Evolutionary conservation across 2,888 invertebrate genomes (phyloP), one percentile per base, ranked within the genome.

Genomic region (Pseudococcus longispinus): DNA sequence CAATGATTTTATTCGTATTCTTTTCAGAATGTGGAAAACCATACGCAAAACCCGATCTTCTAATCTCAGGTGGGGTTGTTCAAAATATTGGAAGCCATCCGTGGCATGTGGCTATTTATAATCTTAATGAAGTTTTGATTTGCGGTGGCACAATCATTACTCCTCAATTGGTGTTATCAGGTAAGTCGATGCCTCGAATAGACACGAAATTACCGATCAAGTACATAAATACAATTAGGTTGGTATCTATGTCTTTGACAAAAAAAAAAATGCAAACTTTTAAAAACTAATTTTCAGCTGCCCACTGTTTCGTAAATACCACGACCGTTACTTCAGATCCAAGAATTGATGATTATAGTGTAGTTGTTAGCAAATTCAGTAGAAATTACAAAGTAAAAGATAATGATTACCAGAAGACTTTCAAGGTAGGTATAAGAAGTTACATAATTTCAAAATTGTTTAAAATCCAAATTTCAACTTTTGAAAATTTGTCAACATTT

Each of bases 141-240:
- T 84, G 84, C 26, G 84, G 84, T 18, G 84, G 84, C 15, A 84
- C 84, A 0, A 60, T 84, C 2, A 84, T 84, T 32, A 32, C 84
- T 13, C 26, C 32, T 4, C 11, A 84, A 29, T n/a, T 84, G 2
- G 29, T 84, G 5, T 26, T 84, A 32, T 84, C 84, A 15, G 84
- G 84, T 84, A 51, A 51, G 15, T 37, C 4, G 37, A 37, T 37
- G 8, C 37, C 0, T 9, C 37, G 9, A 37, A 37, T 37, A 37
- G 8, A 37, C 32, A 32, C 32, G 6, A 32, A 32, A 32, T 32
- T 32, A 32, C n/a, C n/a, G n/a, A n/a, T n/a, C n/a, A n/a, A n/a
- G n/a, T n/a, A n/a, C n/a, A n/a, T n/a, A n/a, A n/a, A n/a, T n/a
- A n/a, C n/a, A n/a, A n/a, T n/a, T 37, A 37, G 8, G 37, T 37